Evolutionary conservation across 2,113 vertebrate species (phyloP).

Genomic region (Pungitius pungitius): DNA sequence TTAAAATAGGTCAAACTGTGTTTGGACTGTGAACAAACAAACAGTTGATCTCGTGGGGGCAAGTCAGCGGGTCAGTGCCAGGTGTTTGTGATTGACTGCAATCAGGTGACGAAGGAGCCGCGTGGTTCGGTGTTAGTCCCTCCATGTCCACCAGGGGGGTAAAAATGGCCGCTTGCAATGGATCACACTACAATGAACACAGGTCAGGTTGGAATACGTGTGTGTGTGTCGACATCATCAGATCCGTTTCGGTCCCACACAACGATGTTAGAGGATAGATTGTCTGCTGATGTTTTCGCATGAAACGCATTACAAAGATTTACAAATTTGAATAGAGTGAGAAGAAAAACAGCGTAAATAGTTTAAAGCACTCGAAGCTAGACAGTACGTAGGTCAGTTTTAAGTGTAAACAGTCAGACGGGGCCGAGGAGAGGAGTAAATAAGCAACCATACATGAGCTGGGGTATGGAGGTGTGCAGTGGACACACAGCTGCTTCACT

Average conservation of each 20-base stretch:
- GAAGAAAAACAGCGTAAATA: neutral
- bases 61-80: neutral
- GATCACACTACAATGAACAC: no score
- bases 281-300: neutral
- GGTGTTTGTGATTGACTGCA: neutral
- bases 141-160: constrained; percentile 15
- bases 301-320: neutral
- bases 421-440: neutral
- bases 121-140: neutral
- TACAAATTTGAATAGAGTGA: neutral
- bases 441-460: no score
- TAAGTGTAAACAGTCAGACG: neutral
- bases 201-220: neutral
- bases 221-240: neutral
- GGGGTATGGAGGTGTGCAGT: neutral
- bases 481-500: neutral
- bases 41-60: no score
- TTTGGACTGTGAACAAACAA: neutral
- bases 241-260: neutral
- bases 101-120: neutral
- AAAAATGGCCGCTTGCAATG: neutral
- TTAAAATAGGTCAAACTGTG: neutral
- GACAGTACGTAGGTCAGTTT: neutral
- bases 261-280: neutral
- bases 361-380: neutral